A percentile compares a stretch with the other conserved stretches of the same genome.
These are phyloP conservation scores for Calycopis cecrops DNA, from an alignment of 1,140 invertebrate species.

Conservation along the genomic window DNA sequence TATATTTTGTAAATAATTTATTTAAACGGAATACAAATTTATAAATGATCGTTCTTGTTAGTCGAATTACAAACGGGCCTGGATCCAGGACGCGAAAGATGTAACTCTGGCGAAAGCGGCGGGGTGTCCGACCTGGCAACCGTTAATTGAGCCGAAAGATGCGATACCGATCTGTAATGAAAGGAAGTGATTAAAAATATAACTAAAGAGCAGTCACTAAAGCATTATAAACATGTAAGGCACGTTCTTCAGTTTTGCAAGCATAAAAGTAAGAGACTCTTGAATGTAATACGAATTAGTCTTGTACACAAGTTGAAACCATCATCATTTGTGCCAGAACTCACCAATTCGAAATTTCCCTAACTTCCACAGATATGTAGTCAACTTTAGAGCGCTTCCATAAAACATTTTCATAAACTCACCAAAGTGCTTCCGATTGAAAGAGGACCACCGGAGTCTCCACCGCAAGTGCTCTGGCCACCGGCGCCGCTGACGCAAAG, in stretches of 20 bases:
- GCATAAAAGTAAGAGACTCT: not conserved
- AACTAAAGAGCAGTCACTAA: too few species aligned
- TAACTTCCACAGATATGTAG: not conserved
- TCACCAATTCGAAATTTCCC: too few species aligned
- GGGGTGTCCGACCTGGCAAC: slow-evolving; percentile 21
- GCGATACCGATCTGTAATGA: slow-evolving; percentile 22
- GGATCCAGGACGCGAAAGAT: too few species aligned
- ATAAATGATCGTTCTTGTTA: too few species aligned
- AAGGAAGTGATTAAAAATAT: not conserved
- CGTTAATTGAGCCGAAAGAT: slow-evolving; percentile 18
- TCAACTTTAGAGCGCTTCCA: not conserved
- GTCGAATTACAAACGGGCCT: too few species aligned
- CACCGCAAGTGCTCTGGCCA: slow-evolving; percentile 22
- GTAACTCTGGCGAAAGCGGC: too few species aligned
- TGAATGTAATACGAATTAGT: not conserved
- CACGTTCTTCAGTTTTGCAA: not conserved
- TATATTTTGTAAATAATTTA: too few species aligned
- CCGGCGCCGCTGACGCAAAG: slow-evolving; percentile 20
- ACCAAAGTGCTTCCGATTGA: slow-evolving; percentile 15
- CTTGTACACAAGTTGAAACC: not conserved
- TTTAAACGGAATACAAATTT: too few species aligned
- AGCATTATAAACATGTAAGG: too few species aligned
- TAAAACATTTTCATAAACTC: slow-evolving; percentile 1
- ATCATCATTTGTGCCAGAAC: too few species aligned
- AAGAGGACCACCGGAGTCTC: slow-evolving; percentile 26